phyloP scores from a whole-genome alignment of 2,888 invertebrate genomes.

The Nasonovia ribisnigri region DNA sequence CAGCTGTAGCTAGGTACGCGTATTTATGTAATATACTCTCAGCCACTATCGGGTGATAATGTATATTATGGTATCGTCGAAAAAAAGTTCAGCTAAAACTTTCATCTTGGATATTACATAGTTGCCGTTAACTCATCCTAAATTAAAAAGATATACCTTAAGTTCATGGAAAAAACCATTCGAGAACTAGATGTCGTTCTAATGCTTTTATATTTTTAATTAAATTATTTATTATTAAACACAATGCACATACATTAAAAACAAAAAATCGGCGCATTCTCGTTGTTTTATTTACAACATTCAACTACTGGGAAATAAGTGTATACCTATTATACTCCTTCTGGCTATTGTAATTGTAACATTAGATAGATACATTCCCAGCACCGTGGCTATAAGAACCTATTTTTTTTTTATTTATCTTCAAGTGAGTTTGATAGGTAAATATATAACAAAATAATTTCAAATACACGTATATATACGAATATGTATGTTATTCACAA shows the following conservation, averaged over 20 bases:
- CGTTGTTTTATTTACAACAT: neutral
- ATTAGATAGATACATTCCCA: neutral
- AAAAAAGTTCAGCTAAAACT: neutral
- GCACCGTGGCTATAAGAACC: neutral
- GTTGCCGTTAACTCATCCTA: neutral
- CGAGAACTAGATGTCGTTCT: neutral
- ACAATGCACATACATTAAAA: neutral
- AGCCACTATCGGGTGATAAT: neutral
- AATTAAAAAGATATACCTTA: neutral
- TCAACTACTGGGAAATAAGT: neutral
- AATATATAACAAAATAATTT: neutral
- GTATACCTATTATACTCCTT: neutral
- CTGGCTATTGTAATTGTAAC: neutral
- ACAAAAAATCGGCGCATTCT: neutral
- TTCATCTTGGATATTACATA: neutral
- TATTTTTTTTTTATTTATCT: neutral
- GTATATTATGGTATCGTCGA: neutral
- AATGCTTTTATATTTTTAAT: neutral
- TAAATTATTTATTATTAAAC: neutral
- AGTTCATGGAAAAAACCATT: neutral
- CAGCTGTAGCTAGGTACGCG: neutral
- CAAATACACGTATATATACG: neutral
- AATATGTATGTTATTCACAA: neutral
- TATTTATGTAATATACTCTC: neutral
- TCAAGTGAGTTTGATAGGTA: neutral